Conservation (phyloP, 1,140 invertebrate species). For the Trachymyrmex septentrionalis region DNA sequence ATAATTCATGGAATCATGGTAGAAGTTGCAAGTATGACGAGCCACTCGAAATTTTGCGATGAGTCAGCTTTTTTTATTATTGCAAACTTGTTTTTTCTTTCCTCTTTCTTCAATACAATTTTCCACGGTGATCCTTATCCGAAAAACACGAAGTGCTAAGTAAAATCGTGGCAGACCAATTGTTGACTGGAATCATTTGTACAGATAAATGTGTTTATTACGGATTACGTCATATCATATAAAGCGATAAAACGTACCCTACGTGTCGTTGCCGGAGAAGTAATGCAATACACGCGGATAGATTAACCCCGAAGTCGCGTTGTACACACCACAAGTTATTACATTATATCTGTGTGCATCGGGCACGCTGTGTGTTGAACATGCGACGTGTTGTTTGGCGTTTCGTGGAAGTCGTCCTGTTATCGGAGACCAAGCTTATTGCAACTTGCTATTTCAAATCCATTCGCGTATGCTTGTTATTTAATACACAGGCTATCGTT, state of each 20-base stretch:
- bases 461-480: slow-evolving; percentile 38
- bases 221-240: slow-evolving; percentile 9
- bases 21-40: slow-evolving; percentile 43
- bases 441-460: slow-evolving; percentile 51
- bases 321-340: slow-evolving; percentile 37
- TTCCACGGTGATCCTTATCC: not conserved
- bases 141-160: not conserved
- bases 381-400: slow-evolving; percentile 62
- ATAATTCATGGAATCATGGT: slow-evolving; percentile 45
- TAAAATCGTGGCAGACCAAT: not conserved
- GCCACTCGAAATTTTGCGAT: slow-evolving; percentile 53
- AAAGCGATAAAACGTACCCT: slow-evolving; percentile 17
- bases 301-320: slow-evolving; percentile 58
- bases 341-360: slow-evolving; percentile 13
- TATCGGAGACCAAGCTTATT: slow-evolving; percentile 49
- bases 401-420: slow-evolving; percentile 58
- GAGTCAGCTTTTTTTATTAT: slow-evolving; percentile 22
- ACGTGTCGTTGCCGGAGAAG: slow-evolving; percentile 46
- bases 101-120: not conserved
- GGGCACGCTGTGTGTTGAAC: slow-evolving; percentile 31
- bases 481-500: slow-evolving; percentile 12
- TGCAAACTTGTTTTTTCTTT: too few relatives aligned
- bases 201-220: not conserved
- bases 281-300: slow-evolving; percentile 48
- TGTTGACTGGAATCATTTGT: slow-evolving; percentile 13